Percentiles rank a stretch among this genome's conserved stretches.
These are phyloP conservation scores for Tubulanus polymorphus DNA, from an alignment of 2,888 invertebrate species.

Conservation along the genomic window DNA sequence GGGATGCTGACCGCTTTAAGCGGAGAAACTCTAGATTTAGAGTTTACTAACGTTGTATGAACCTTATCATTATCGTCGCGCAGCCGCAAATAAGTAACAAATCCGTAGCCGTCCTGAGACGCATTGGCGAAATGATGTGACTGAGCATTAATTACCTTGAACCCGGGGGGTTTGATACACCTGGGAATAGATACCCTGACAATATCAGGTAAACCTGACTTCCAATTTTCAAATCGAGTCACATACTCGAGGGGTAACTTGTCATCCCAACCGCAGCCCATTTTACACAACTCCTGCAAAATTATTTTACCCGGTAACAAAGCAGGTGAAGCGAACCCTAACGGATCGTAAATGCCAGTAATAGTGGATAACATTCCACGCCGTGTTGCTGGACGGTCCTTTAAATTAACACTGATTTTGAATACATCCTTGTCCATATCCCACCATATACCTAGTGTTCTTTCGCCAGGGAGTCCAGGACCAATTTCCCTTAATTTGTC, in stretches of 20 bases:
- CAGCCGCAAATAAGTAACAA: not conserved
- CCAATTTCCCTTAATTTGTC: too few species aligned
- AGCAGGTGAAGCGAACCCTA: constrained; percentile 6
- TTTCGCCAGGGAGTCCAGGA: not conserved
- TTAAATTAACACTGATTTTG: constrained; percentile 1
- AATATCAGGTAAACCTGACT: not conserved
- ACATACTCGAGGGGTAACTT: too few species aligned
- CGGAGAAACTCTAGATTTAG: constrained; percentile 5
- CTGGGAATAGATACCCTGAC: not conserved
- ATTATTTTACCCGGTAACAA: constrained; percentile 5
- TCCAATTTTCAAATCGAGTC: too few species aligned
- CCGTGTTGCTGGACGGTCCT: not conserved
- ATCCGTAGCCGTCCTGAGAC: not conserved
- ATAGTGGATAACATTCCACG: constrained; percentile 2
- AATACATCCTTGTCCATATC: constrained; percentile 4
- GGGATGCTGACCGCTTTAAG: constrained; percentile 5
- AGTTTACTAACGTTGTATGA: not conserved
- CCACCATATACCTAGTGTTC: constrained; percentile 5
- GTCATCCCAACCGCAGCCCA: constrained; percentile 11
- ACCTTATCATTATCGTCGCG: not conserved
- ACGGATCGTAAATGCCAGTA: constrained; percentile 7
- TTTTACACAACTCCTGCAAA: constrained; percentile 6
- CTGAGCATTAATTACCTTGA: not conserved
- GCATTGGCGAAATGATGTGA: constrained; percentile 4
- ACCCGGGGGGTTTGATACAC: not conserved